Conservation (phyloP, 2,797 vertebrate genomes). For the Glossophaga mutica region DNA sequence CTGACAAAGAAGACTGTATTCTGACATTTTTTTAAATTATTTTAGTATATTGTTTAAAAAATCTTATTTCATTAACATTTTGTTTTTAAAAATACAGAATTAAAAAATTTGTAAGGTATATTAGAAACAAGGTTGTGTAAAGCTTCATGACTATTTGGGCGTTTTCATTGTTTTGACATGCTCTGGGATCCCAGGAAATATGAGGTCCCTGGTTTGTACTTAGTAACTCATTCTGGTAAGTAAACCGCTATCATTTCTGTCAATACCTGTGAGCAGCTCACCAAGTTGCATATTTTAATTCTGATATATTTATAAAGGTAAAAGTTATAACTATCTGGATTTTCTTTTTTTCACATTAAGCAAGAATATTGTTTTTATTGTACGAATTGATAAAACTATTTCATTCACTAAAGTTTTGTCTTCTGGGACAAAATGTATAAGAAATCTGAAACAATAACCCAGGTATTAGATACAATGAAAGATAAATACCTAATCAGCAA, state of each 20-base stretch:
- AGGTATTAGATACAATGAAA: background rate
- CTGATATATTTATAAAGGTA: conserved; percentile 17
- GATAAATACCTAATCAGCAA: too few species aligned
- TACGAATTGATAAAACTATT: background rate
- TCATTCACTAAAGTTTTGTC: background rate
- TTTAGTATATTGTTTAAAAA: background rate
- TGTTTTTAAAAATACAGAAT: background rate
- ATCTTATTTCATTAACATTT: background rate
- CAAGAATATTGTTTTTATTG: background rate
- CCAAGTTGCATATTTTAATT: conserved; percentile 31
- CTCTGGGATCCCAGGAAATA: background rate
- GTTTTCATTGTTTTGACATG: background rate
- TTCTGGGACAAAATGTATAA: background rate
- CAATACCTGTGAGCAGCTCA: conserved; percentile 41
- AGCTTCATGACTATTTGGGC: background rate
- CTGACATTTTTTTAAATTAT: background rate
- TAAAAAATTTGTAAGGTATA: background rate
- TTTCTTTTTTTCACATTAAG: background rate
- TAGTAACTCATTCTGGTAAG: conserved; percentile 25
- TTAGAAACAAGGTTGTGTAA: background rate
- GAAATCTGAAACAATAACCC: background rate
- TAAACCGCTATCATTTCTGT: conserved; percentile 40
- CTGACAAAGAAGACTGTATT: background rate
- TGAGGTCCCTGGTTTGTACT: background rate
- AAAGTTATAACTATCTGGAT: background rate